phyloP scores from a whole-genome alignment of 2,113 vertebrate species.

The Hiodon tergisus region DNA sequence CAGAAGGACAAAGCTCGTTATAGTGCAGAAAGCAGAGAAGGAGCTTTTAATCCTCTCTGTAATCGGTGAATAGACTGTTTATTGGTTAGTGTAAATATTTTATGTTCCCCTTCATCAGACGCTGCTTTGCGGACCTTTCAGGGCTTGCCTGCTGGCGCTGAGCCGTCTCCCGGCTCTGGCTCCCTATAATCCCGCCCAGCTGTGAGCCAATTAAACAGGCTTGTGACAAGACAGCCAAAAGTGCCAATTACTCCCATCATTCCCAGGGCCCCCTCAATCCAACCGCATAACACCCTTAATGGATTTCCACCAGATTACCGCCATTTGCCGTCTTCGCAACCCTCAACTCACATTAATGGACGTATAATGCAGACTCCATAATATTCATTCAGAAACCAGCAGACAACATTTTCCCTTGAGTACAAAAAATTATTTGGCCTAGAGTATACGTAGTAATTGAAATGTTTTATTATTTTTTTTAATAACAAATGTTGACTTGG shows the following conservation, averaged over 20 bases:
- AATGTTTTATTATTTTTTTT: conserved; percentile 25
- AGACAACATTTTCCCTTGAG: conserved; percentile 34
- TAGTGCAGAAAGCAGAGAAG: conserved; percentile 2
- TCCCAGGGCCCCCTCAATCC: conserved; percentile 16
- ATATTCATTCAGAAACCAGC: conserved; percentile 39
- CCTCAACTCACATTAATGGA: conserved; percentile 42
- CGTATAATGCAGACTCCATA: conserved; percentile 47
- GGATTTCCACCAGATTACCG: conserved; percentile 38
- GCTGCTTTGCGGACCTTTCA: conserved; percentile 20
- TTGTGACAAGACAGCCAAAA: conserved; percentile 58
- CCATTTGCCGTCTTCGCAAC: conserved; percentile 26
- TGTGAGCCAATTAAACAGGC: conserved; percentile 57
- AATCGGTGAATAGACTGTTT: conserved; percentile 50
- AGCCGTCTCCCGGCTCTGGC: neutral
- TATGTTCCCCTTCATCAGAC: conserved; percentile 60
- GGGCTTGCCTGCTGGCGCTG: conserved; percentile 32
- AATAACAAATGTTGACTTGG: conserved; percentile 49
- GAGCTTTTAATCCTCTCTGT: conserved; percentile 23
- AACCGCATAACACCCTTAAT: conserved; percentile 40
- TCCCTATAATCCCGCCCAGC: conserved; percentile 38
- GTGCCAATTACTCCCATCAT: conserved; percentile 58
- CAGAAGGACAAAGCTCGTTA: neutral
- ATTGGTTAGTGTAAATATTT: conserved; percentile 70
- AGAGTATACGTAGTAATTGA: conserved; percentile 50
- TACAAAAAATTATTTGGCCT: conserved; percentile 46